Evolutionary conservation across 2,113 vertebrate genomes (phyloP).

Genomic region (Ursus arctos): DNA sequence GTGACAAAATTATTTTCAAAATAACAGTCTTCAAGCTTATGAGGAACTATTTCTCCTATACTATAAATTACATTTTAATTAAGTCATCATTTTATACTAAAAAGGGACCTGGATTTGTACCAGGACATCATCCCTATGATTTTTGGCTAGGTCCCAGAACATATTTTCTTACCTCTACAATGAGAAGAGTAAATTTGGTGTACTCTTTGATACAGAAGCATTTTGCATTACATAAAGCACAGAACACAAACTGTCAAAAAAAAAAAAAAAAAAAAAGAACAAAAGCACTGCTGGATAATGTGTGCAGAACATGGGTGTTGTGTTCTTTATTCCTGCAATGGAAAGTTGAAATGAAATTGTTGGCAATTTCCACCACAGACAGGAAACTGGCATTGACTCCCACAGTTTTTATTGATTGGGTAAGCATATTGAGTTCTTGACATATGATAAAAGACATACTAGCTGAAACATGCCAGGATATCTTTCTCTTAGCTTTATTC

Average conservation of each 20-base stretch:
- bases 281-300: not conserved
- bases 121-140: not conserved
- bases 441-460: not conserved
- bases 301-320: not conserved
- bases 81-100: not conserved
- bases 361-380: not conserved
- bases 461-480: not conserved
- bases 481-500: not conserved
- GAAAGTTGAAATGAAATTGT: not conserved
- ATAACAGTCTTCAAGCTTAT: not conserved
- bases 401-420: not conserved
- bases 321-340: not conserved
- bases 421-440: not conserved
- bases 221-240: not conserved
- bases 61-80: not conserved
- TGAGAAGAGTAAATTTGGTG: not conserved
- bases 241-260: not conserved
- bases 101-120: not conserved
- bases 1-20: conserved; percentile 1
- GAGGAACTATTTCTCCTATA: not conserved
- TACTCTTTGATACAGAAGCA: not conserved
- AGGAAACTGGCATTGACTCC: not conserved
- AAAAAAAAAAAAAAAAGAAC: not conserved
- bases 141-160: not conserved
- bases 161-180: not conserved